A percentile compares a stretch with the other conserved stretches of the same genome.
Evolutionary conservation across 1,140 invertebrate genomes (phyloP).

Genomic region (Scaptodrosophila lebanonensis): DNA sequence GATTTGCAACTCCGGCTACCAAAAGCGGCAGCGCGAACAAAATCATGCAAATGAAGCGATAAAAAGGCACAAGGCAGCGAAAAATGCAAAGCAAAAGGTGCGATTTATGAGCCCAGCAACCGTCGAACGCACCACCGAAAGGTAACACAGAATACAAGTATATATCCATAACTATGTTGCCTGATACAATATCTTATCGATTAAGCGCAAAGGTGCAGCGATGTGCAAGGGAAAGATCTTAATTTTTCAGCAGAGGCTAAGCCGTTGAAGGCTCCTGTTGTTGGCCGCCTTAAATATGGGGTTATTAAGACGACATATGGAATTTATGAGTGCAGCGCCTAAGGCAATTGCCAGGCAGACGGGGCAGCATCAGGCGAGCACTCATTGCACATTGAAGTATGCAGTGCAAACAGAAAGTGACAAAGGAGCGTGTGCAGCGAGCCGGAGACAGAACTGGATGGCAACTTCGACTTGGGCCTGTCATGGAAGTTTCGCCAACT

Average conservation of each 20-base stretch:
- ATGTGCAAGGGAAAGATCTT: slow-evolving; percentile 38
- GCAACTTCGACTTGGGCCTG: neutral
- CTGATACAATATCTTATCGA: slow-evolving; percentile 22
- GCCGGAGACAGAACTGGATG: neutral
- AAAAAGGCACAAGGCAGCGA: slow-evolving; percentile 10
- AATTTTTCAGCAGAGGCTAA: slow-evolving; percentile 31
- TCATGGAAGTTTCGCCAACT: slow-evolving; percentile 44
- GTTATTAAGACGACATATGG: slow-evolving; percentile 52
- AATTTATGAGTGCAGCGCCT: slow-evolving; percentile 40
- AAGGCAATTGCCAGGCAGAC: neutral
- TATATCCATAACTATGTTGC: slow-evolving; percentile 3
- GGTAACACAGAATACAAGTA: slow-evolving; percentile 14
- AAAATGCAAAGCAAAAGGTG: too few species aligned
- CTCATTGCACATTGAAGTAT: slow-evolving; percentile 8
- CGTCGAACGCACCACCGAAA: too few species aligned
- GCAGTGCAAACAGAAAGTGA: slow-evolving; percentile 33
- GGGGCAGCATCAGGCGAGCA: neutral
- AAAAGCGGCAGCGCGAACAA: neutral
- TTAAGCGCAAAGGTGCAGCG: slow-evolving; percentile 24
- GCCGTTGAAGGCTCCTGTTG: neutral
- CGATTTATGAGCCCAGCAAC: too few species aligned
- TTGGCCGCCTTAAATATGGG: slow-evolving; percentile 29
- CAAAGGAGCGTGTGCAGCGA: slow-evolving; percentile 5
- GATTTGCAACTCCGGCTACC: too few species aligned
- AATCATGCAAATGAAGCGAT: slow-evolving; percentile 38